Base-by-base conservation (phyloP, 2,797 vertebrate genomes). In the Kryptolebias ocellatus region DNA sequence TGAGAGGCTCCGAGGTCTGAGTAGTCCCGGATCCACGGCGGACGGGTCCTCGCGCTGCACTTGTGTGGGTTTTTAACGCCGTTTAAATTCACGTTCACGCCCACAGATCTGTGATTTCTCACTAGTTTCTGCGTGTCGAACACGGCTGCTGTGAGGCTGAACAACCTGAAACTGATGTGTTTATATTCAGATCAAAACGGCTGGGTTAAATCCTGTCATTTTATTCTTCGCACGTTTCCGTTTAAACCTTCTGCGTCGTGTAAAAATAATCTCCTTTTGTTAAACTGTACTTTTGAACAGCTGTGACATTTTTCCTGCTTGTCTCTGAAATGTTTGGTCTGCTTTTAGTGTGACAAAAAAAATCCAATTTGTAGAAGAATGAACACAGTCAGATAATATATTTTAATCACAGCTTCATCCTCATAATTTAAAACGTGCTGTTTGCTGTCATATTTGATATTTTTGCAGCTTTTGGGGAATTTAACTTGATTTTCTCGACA, bases 61-160 rank as follows among this genome's bases (percentile, higher is more conserved):
- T 34, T 4, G 42, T 34, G 58, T 49, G 46, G 58, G 45, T 46
- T 60, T 50, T 31, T 60, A 37, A 20, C 46, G 12, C 58, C 15
- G 58, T 60, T 49, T 50, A 60, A 49, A 50, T 60, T 49, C 58
- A 49, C 58, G 15, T 49, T 60, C 31, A 24, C 58, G 34, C 58
- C 45, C 14, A 29, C 12, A 34, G 29, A 49, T 46, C 28, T 49
- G 58, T 16, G 12, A 60, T 20, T 49, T 60, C 57, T 11, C 57
- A 59, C 15, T 47, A 58, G 42, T 46, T 46, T 59, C 44, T 11
- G 57, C 24, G 27, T 10, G 29, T 50, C 45, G 34, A 18, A 20
- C 57, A 27, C 46, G 18, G 45, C 58, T 5, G 45, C 11, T 15
- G 46, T 1, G 45, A 47, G 44, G 17, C 28, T 12, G 44, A 60